These are phyloP conservation scores for Sinodicranocentrus sp. DNA, from an alignment of 2,888 invertebrate genomes.

Conservation along the genomic window DNA sequence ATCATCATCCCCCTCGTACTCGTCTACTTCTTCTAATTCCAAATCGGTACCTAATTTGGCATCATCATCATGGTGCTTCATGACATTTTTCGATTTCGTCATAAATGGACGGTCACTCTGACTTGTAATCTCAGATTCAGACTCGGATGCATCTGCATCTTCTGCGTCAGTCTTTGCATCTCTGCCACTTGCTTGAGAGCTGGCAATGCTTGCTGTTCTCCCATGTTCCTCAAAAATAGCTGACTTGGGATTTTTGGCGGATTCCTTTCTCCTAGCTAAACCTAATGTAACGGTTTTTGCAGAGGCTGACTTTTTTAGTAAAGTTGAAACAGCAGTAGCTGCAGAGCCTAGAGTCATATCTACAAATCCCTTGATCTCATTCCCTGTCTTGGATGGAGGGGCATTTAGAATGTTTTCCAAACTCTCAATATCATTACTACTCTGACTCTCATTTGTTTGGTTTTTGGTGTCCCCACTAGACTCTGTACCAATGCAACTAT, in stretches of 20 bases:
- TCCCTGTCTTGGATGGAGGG: not conserved
- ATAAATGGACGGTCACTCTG: constrained; percentile 19
- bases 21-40: constrained; percentile 56
- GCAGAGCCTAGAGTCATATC: constrained; percentile 46
- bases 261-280: not conserved
- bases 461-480: constrained; percentile 70
- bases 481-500: constrained; percentile 75
- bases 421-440: constrained; percentile 59
- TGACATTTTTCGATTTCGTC: not conserved
- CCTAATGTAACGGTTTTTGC: constrained; percentile 1
- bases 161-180: constrained; percentile 27
- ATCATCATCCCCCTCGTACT: constrained; percentile 56
- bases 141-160: constrained; percentile 65
- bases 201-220: not conserved
- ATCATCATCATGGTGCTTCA: constrained; percentile 1
- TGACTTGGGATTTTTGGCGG: constrained; percentile 19
- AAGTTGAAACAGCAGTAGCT: constrained; percentile 20
- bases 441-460: constrained; percentile 52
- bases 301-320: constrained; percentile 1
- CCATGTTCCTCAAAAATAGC: not conserved
- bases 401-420: constrained; percentile 12
- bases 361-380: constrained; percentile 34
- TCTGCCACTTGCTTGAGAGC: not conserved
- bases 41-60: constrained; percentile 51
- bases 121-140: constrained; percentile 62